Evolutionary conservation across 2,888 invertebrate species (phyloP).

Genomic region (Cylloceria caligata): DNA sequence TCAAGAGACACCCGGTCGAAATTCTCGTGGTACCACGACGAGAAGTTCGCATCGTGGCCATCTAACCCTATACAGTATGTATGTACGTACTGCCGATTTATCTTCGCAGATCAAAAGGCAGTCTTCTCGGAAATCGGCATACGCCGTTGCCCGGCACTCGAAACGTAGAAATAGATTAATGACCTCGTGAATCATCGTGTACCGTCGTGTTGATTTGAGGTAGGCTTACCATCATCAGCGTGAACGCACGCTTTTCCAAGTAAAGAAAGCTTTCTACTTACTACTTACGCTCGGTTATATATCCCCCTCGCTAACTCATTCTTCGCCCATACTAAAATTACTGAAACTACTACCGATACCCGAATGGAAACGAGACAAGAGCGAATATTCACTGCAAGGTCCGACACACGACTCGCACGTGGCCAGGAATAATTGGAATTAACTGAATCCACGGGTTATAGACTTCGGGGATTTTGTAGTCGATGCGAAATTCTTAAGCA

Average conservation of each 20-base stretch:
- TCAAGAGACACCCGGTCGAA: constrained; percentile 28
- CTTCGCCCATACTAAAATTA: background rate
- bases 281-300: constrained; percentile 22
- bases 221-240: constrained; percentile 72
- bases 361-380: constrained; percentile 20
- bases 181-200: constrained; percentile 81
- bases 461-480: constrained; percentile 4
- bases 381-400: constrained; percentile 4
- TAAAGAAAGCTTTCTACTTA: constrained; percentile 57
- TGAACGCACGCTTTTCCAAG: constrained; percentile 59
- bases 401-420: constrained; percentile 2
- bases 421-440: constrained; percentile 33
- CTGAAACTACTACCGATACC: constrained; percentile 21
- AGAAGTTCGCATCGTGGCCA: constrained; percentile 29
- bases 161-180: constrained; percentile 82
- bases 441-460: background rate
- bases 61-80: constrained; percentile 32
- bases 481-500: constrained; percentile 29
- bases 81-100: constrained; percentile 78
- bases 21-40: constrained; percentile 57
- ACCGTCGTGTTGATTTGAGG: constrained; percentile 78
- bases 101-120: constrained; percentile 82
- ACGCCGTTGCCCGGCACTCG: constrained; percentile 66
- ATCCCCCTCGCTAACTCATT: constrained; percentile 31
- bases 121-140: constrained; percentile 81